Percentiles rank a stretch among this genome's conserved stretches.
These are phyloP conservation scores for Ploceus nigricollis DNA, from an alignment of 2,113 vertebrate genomes.

Conservation along the genomic window DNA sequence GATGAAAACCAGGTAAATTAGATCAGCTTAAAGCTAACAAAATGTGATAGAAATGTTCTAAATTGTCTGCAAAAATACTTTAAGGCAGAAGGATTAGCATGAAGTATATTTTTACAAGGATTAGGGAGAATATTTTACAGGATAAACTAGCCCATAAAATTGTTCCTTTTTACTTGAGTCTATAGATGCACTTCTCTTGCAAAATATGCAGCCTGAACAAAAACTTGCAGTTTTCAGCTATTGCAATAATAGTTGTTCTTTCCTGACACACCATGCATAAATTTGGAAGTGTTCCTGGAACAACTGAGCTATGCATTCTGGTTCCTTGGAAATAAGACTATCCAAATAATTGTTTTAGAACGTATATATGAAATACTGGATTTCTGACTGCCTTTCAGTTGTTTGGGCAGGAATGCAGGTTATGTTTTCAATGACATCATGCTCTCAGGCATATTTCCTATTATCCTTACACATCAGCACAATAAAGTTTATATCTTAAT, in stretches of 20 bases:
- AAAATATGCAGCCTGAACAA: not conserved
- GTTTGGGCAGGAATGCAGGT: not conserved
- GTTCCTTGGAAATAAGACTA: not conserved
- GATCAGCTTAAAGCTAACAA: slow-evolving; percentile 12
- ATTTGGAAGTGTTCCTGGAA: not conserved
- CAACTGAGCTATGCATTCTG: not conserved
- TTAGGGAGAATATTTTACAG: not conserved
- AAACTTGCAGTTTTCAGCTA: not conserved
- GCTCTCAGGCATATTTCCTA: not conserved
- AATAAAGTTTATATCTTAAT: not conserved
- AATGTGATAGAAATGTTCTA: slow-evolving; percentile 10
- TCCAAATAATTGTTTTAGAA: not conserved
- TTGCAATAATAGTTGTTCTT: not conserved
- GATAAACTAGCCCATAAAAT: not conserved
- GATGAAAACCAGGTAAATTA: slow-evolving; percentile 16
- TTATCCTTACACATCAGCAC: not conserved
- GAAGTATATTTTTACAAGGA: slow-evolving; percentile 8
- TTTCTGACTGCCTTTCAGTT: not conserved
- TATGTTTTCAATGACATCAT: not conserved
- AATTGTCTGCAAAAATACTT: slow-evolving; percentile 14
- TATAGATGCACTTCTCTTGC: not conserved
- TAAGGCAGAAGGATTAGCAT: slow-evolving; percentile 4
- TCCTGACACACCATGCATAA: not conserved
- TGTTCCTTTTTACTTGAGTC: not conserved
- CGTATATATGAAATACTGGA: not conserved